Conservation (phyloP, 2,113 vertebrate species). For the Carassius carassius region DNA sequence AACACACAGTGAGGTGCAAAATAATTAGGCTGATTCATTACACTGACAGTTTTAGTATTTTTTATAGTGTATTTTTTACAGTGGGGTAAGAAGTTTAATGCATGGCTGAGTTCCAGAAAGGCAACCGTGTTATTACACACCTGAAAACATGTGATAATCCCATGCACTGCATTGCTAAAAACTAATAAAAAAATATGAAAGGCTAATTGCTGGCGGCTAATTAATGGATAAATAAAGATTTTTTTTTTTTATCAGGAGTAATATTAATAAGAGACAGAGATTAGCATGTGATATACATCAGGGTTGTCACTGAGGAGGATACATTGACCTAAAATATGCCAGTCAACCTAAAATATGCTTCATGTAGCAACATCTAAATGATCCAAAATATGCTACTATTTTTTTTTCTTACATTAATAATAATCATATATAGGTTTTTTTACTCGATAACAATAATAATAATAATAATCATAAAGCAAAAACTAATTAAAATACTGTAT, state of each 20-base stretch:
- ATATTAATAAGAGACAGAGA: slow-evolving; percentile 9
- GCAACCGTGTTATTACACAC: neutral
- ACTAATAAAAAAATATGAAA: neutral
- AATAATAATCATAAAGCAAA: neutral
- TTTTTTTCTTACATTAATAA: neutral
- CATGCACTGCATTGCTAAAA: neutral
- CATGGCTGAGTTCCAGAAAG: slow-evolving; percentile 1
- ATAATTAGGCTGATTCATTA: slow-evolving; percentile 13
- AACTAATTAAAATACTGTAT: too few relatives aligned
- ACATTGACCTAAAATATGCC: neutral
- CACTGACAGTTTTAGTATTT: neutral
- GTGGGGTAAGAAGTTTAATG: neutral
- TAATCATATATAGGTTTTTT: too few relatives aligned
- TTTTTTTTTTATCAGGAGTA: neutral
- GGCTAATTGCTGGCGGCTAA: neutral
- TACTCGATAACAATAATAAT: neutral
- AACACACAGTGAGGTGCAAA: neutral
- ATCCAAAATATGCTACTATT: neutral
- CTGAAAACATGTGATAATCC: neutral
- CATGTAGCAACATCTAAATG: neutral
- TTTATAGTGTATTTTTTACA: neutral
- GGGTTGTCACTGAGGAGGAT: neutral
- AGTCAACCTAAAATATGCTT: neutral
- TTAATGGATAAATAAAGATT: neutral
- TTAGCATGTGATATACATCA: neutral